Evolutionary conservation across 2,113 vertebrate genomes (phyloP).

Genomic region (Podocnemis expansa): DNA sequence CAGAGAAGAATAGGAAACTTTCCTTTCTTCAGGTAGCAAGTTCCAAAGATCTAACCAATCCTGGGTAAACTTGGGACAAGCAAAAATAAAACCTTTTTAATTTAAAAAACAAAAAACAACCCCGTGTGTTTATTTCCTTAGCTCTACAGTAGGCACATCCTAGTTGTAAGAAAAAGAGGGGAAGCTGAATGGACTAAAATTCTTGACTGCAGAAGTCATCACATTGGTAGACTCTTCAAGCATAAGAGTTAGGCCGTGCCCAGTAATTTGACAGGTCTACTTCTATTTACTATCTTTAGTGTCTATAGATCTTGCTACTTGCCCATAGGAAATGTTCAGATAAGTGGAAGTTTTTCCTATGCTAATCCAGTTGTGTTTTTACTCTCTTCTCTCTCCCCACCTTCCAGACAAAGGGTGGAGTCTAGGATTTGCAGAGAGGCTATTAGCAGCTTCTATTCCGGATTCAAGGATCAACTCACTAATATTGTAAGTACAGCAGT

Average conservation of each 20-base stretch:
- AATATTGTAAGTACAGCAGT: constrained; percentile 78
- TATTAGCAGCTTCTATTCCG: constrained; percentile 76
- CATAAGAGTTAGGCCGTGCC: not conserved
- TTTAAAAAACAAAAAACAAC: not conserved
- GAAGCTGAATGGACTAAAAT: not conserved
- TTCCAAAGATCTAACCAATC: not conserved
- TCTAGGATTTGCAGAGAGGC: constrained; percentile 73
- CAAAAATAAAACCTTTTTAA: not conserved
- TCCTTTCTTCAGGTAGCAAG: not conserved
- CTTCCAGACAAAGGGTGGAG: constrained; percentile 78
- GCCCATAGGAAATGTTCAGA: not conserved
- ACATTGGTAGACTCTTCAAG: not conserved
- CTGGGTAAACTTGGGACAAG: too few species aligned
- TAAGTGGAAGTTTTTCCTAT: not conserved
- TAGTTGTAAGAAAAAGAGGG: not conserved
- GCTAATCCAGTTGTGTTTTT: not conserved
- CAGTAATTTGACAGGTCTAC: not conserved
- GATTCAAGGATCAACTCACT: constrained; percentile 81
- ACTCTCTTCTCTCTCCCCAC: constrained; percentile 8
- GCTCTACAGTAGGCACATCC: not conserved
- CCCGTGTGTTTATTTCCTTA: not conserved
- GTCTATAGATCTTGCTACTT: not conserved
- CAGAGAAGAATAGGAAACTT: not conserved
- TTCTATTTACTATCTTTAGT: not conserved
- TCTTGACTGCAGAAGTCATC: not conserved